These are phyloP conservation scores for Thalassoma bifasciatum DNA, from an alignment of 2,113 vertebrate genomes.

Conservation along the genomic window DNA sequence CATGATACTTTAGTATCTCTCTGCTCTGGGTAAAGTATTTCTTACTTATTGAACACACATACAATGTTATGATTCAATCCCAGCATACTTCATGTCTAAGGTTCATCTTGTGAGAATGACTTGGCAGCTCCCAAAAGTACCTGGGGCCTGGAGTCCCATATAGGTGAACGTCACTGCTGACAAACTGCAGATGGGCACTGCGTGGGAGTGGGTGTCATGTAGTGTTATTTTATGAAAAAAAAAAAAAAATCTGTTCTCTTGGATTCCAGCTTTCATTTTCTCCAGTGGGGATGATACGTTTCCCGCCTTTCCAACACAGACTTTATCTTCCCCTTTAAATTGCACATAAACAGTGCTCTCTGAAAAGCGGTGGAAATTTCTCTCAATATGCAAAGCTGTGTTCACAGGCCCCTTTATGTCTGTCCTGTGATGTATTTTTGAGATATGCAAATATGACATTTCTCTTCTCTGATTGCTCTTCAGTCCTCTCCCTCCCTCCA, in stretches of 20 bases:
- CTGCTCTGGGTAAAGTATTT: background rate
- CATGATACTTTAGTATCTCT: background rate
- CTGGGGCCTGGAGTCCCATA: slow-evolving; percentile 2
- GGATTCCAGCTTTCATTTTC: slow-evolving; percentile 25
- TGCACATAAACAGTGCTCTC: slow-evolving; percentile 57
- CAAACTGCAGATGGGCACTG: slow-evolving; percentile 7
- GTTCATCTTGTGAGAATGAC: slow-evolving; percentile 24
- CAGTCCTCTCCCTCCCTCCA: slow-evolving; percentile 25
- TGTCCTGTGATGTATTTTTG: slow-evolving; percentile 71
- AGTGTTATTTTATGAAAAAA: background rate
- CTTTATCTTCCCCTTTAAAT: slow-evolving; percentile 71
- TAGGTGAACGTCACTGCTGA: slow-evolving; percentile 9
- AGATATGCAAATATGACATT: slow-evolving; percentile 80
- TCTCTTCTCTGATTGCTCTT: slow-evolving; percentile 69
- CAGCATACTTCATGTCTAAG: slow-evolving; percentile 5
- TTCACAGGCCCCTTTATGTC: slow-evolving; percentile 59
- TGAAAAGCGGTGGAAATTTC: slow-evolving; percentile 54
- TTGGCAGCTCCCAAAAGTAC: slow-evolving; percentile 8
- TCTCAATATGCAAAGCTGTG: slow-evolving; percentile 71
- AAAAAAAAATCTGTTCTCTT: background rate
- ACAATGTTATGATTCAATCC: background rate
- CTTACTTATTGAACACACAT: slow-evolving; percentile 2
- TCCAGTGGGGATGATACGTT: slow-evolving; percentile 31
- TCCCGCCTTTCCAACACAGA: slow-evolving; percentile 48
- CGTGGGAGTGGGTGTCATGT: slow-evolving; percentile 3